Evolutionary conservation across 2,797 vertebrate genomes (phyloP).

Genomic region (Zalophus californianus): DNA sequence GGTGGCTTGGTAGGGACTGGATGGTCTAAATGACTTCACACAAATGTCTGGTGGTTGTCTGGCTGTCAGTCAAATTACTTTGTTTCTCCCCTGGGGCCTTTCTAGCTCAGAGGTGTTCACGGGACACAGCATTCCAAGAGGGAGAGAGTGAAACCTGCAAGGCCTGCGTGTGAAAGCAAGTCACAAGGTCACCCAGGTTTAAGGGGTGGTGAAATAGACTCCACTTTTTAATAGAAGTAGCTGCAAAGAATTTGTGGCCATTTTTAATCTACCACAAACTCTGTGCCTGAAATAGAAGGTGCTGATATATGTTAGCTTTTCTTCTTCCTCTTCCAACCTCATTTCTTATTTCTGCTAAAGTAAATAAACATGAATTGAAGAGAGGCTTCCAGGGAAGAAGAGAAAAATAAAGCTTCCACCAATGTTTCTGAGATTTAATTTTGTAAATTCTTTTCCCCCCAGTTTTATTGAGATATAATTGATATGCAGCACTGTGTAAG

Average conservation of each 20-base stretch:
- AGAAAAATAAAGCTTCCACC: not conserved
- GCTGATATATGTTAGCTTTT: not conserved
- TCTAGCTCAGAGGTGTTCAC: not conserved
- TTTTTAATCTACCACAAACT: slow-evolving; percentile 1
- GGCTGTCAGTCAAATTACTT: not conserved
- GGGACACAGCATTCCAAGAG: not conserved
- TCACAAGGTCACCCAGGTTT: not conserved
- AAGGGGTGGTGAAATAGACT: not conserved
- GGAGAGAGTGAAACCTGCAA: not conserved
- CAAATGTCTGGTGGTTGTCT: not conserved
- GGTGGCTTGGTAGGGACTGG: not conserved
- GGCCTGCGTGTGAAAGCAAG: slow-evolving; percentile 10
- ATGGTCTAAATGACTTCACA: not conserved
- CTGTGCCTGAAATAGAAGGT: not conserved
- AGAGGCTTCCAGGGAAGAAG: slow-evolving; percentile 8
- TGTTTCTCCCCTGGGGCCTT: not conserved
- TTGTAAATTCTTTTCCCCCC: not conserved
- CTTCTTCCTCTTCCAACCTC: not conserved
- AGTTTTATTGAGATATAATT: not conserved
- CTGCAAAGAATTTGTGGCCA: not conserved
- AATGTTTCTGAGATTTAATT: not conserved
- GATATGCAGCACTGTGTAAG: not conserved
- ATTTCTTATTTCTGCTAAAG: slow-evolving; percentile 19
- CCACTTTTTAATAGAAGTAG: not conserved
- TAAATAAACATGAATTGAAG: not conserved